A percentile compares a stretch with the other conserved stretches of the same genome.
Conservation (phyloP, 2,888 invertebrate species). For the Danaus chrysippus region DNA sequence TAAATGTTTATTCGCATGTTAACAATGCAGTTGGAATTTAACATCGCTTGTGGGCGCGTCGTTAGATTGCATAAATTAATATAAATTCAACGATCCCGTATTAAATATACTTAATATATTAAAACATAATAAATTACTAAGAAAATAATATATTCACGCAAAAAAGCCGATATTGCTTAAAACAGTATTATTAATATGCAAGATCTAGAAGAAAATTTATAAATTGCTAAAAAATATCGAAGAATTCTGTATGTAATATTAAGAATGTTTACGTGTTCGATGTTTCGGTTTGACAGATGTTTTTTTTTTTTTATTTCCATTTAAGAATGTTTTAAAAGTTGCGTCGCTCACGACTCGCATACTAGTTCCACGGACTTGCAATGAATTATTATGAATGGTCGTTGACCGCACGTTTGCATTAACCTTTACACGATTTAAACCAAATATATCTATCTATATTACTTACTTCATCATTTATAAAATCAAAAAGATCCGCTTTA, state of each 20-base stretch:
- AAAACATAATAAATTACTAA: too few relatives aligned
- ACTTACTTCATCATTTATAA: background rate
- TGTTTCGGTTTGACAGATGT: background rate
- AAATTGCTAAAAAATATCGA: too few relatives aligned
- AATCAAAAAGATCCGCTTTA: background rate
- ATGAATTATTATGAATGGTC: constrained; percentile 27
- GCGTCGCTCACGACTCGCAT: constrained; percentile 13
- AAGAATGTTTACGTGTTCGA: background rate
- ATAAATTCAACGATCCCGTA: constrained; percentile 17
- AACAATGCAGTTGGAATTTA: constrained; percentile 18
- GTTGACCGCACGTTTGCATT: constrained; percentile 55
- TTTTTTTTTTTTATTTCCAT: background rate
- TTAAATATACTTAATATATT: background rate
- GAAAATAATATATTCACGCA: too few relatives aligned
- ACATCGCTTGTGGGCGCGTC: constrained; percentile 26
- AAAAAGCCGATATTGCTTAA: too few relatives aligned
- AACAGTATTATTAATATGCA: too few relatives aligned
- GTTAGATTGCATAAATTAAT: constrained; percentile 26
- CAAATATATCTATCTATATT: constrained; percentile 4
- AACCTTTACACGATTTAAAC: constrained; percentile 17
- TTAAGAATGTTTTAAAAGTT: constrained; percentile 11
- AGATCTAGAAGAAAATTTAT: too few relatives aligned
- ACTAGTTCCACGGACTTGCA: constrained; percentile 20
- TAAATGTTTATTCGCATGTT: too few relatives aligned
- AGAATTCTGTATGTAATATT: background rate